Conservation (phyloP, 2,113 vertebrate genomes). For the Hemicordylus capensis region DNA sequence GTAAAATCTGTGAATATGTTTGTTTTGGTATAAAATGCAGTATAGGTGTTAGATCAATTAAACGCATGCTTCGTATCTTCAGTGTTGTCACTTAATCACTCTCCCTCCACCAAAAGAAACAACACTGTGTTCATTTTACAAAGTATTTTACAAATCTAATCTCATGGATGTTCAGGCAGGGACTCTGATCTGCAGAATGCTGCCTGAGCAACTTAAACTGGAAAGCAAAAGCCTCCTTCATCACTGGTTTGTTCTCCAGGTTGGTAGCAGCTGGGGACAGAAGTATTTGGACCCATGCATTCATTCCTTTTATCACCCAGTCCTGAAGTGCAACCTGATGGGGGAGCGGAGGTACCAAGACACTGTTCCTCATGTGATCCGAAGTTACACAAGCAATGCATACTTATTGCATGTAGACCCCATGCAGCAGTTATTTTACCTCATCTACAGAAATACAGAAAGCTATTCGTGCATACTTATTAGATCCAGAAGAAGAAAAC, state of each 20-base stretch:
- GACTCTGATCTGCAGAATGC: not conserved
- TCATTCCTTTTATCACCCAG: not conserved
- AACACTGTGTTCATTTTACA: no score
- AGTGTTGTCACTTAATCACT: not conserved
- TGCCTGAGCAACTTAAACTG: not conserved
- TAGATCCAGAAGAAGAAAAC: not conserved
- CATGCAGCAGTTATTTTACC: not conserved
- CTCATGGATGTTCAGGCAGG: not conserved
- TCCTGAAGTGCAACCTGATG: not conserved
- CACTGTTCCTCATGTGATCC: not conserved
- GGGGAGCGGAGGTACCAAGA: not conserved
- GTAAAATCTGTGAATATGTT: not conserved
- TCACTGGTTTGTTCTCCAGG: not conserved
- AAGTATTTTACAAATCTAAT: not conserved
- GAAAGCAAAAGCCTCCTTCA: not conserved
- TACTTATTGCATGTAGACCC: not conserved
- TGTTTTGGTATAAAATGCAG: not conserved
- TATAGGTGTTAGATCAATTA: not conserved
- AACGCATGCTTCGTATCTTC: not conserved
- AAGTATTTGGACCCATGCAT: not conserved
- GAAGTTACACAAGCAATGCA: not conserved
- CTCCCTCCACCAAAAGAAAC: no score
- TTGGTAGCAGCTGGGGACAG: not conserved
- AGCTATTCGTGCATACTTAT: not conserved
- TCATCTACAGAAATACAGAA: not conserved